phyloP scores from a whole-genome alignment of 2,113 vertebrate species.

The Condylura cristata region DNA sequence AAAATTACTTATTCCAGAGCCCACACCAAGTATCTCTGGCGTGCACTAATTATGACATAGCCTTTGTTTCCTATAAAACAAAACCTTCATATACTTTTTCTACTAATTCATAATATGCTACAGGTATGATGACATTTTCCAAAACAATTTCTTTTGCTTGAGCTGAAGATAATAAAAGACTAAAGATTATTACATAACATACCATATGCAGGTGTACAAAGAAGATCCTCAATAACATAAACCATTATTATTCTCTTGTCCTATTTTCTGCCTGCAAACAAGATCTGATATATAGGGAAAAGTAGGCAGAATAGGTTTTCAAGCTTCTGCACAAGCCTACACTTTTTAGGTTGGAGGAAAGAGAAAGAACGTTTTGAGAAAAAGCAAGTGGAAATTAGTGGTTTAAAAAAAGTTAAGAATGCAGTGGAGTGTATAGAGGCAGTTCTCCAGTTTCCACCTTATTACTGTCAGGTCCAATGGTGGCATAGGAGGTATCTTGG shows the following conservation, averaged over 20 bases:
- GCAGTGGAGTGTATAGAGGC: neutral
- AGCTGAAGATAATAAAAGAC: slow-evolving; percentile 8
- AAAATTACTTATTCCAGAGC: slow-evolving; percentile 18
- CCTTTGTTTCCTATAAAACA: slow-evolving; percentile 30
- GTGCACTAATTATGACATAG: neutral
- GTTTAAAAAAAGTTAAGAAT: neutral
- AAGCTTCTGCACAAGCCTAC: neutral
- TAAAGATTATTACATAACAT: slow-evolving; percentile 20
- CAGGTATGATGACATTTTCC: neutral
- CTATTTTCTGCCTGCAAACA: slow-evolving; percentile 18
- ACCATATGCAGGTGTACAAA: neutral
- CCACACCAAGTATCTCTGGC: slow-evolving; percentile 1
- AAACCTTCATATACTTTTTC: neutral
- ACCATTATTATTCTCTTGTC: neutral
- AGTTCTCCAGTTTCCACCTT: neutral
- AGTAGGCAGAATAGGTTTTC: neutral
- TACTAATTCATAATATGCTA: slow-evolving; percentile 37
- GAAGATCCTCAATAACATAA: neutral
- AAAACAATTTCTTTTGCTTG: neutral
- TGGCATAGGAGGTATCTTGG: neutral
- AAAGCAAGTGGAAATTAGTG: neutral
- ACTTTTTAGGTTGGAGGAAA: neutral
- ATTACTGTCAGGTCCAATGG: neutral
- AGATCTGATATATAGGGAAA: neutral
- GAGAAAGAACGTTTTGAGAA: neutral